Evolutionary conservation across 2,113 vertebrate genomes (phyloP), one percentile per base, ranked within the genome.

Genomic region (Leucopternis melanops): DNA sequence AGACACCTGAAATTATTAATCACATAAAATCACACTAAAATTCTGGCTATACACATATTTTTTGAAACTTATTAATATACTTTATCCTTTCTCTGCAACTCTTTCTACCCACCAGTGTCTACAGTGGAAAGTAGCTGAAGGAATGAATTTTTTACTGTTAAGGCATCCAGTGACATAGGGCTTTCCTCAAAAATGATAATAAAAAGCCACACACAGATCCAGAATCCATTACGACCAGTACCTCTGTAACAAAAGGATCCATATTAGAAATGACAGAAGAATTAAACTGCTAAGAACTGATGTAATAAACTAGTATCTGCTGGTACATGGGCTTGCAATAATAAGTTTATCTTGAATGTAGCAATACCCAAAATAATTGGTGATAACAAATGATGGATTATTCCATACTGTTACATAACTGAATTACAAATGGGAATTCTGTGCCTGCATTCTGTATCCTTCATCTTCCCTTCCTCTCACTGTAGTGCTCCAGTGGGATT

Each of bases 321-420:
- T 49, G 36, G 23, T 6, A 23, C 26, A 2, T 0, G 16, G 31
- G 21, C 34, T 69, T 2, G 1, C 10, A 57, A 7, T 1, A 50
- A 13, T 27, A 50, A 50, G 49, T 71, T 40, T 36, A 40, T 13
- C 63, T 65, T 18, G 6, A 32, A 52, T 69, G 86, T 42, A 72
- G 44, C 26, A n/a, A 21, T 27, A 52, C 16, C 27, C 34, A 29
- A 45, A 81, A 83, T 27, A 52, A 36, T 3, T 25, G 17, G 11
- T 32, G 52, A 5, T n/a, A 82, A 25, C 2, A 50, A 83, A 25
- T 8, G 5, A 52, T 55, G 25, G 21, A 71, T 75, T 16, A 50
- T 67, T 81, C 21, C 57, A 22, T 31, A 9, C n/a, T 45, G 20
- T 34, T 72, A 38, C 26, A 34, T 20, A 29, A 57, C 14, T 63